These are phyloP conservation scores for Streptopelia turtur DNA, from an alignment of 2,797 vertebrate genomes.

Conservation along the genomic window DNA sequence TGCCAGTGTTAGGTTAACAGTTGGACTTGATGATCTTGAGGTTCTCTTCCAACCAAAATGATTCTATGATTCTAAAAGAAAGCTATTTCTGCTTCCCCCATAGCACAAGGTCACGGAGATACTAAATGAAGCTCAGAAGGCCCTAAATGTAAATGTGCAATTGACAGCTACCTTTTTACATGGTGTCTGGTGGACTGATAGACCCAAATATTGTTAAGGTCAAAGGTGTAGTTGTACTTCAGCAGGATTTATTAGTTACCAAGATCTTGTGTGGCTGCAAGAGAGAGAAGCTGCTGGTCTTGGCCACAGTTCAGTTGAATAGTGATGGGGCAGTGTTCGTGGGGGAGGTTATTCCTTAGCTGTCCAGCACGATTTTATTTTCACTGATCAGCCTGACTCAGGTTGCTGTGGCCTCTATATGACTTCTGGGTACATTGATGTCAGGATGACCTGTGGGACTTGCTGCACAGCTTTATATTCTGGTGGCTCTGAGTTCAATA, in stretches of 20 bases:
- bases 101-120: background rate
- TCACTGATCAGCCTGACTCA: fast-evolving
- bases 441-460: background rate
- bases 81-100: background rate
- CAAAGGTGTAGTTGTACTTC: conserved; percentile 2
- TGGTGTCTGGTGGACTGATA: background rate
- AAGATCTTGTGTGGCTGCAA: background rate
- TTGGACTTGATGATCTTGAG: too few species aligned
- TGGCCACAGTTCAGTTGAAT: background rate
- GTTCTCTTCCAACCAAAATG: too few species aligned
- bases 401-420: background rate
- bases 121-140: background rate
- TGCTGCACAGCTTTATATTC: background rate
- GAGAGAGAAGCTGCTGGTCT: background rate
- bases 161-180: background rate
- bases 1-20: too few species aligned
- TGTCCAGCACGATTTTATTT: background rate
- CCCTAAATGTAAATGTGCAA: background rate
- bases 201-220: background rate
- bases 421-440: fast-evolving
- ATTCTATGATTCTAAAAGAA: background rate
- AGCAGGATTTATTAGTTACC: background rate
- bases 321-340: background rate
- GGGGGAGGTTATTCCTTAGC: background rate
- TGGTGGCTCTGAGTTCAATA: background rate